Evolutionary conservation across 1,140 invertebrate genomes (phyloP), one percentile per base, ranked within the genome.

Genomic region (Drosophila oshimai): DNA sequence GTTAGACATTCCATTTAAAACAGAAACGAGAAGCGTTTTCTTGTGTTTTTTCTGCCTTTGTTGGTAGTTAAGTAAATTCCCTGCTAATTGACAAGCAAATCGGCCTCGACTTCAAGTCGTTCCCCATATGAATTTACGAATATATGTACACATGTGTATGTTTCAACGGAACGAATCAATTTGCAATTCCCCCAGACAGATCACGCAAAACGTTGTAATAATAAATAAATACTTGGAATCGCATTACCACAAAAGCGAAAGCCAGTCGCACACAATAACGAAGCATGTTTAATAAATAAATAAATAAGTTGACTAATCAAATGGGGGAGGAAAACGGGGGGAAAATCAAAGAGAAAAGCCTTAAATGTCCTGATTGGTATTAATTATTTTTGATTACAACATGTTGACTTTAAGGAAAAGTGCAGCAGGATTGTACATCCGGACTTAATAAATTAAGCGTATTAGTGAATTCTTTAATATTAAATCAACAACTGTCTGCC

Each of bases 251-350:
- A 61, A 57, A 61, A 13, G 33, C 31, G 22, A 31, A 44, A 44
- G 41, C 22, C 41, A 44, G 22, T 18, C 22, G 22, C 5, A 26
- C 22, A 44, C 41, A 55, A 51, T 28, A 39, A 34, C 58, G 41
- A 18, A 65, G 22, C 33, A 20, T 64, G 58, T 50, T 65, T 65
- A 37, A 65, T 65, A 65, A 65, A 65, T 64, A 65, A 65, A 65
- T 64, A 65, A 65, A 65, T 49, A 65, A 50, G 33, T 50, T 39
- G 26, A 24, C 41, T 64, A 24, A 64, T 65, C 42, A 41, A 41
- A 26, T 20, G 31, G n/a, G n/a, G n/a, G 10, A 31, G 53, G 0
- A 10, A 28, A 15, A 13, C 22, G n/a, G 3, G 12, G 22, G 10
- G 2, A n/a, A 10, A 18, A 34, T 13, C 9, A 17, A 4, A 36